These are phyloP conservation scores for Pseudochromis fuscus DNA, from an alignment of 2,797 vertebrate genomes.

Conservation along the genomic window DNA sequence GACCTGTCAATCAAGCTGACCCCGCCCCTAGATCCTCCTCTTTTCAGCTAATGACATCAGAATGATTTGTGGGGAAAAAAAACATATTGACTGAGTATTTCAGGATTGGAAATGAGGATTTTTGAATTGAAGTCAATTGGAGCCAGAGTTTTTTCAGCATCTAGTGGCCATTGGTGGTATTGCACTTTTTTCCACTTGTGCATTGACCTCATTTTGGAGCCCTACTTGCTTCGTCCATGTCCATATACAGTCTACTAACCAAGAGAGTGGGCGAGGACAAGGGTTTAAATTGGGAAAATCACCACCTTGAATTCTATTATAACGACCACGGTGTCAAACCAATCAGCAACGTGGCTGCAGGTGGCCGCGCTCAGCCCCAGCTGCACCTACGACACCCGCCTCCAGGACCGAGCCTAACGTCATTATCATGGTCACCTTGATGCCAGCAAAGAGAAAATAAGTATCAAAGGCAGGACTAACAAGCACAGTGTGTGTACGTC, in stretches of 20 bases:
- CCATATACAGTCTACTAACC: slow-evolving; percentile 1
- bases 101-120: no score
- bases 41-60: no score
- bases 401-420: slow-evolving; percentile 43
- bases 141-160: no score
- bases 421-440: slow-evolving; percentile 47
- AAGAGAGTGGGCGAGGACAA: not conserved
- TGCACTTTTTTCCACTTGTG: no score
- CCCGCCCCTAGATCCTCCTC: no score
- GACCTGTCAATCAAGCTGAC: no score
- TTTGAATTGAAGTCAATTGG: no score
- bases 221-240: no score
- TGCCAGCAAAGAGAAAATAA: slow-evolving; percentile 46
- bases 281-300: slow-evolving; percentile 20
- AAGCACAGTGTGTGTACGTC: slow-evolving; percentile 38
- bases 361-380: slow-evolving; percentile 35
- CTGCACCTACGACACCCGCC: slow-evolving; percentile 43
- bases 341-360: slow-evolving; percentile 55
- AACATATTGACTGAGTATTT: no score
- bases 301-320: slow-evolving; percentile 37
- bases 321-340: slow-evolving; percentile 23
- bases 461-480: slow-evolving; percentile 59
- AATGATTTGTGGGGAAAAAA: no score
- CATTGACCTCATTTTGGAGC: no score
- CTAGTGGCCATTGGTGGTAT: no score